Evolutionary conservation across 1,140 invertebrate genomes (phyloP).

Genomic region (Condylostylus longicornis): DNA sequence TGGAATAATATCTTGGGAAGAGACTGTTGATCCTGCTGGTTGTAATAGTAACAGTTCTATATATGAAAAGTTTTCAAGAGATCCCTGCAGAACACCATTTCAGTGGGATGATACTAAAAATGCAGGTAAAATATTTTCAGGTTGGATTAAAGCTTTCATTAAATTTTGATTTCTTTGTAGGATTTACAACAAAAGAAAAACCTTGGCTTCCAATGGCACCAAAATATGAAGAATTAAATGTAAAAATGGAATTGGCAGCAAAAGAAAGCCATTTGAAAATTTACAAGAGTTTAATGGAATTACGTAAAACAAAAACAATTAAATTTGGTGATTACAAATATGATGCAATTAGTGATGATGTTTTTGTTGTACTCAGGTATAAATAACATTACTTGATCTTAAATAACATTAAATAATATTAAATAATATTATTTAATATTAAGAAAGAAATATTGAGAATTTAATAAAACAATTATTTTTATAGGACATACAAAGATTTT

Average conservation of each 20-base stretch:
- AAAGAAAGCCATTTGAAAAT: slow-evolving; percentile 15
- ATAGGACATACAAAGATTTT: no score
- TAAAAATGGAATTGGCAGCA: slow-evolving; percentile 7
- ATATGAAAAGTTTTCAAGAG: slow-evolving; percentile 31
- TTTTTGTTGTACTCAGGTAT: no score
- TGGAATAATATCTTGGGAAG: slow-evolving; percentile 36
- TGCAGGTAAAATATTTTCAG: no score
- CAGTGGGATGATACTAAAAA: slow-evolving; percentile 58
- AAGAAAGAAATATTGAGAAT: no score
- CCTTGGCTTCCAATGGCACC: slow-evolving; percentile 49
- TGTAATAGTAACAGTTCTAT: slow-evolving; percentile 34
- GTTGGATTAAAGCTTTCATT: no score
- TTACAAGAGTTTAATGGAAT: slow-evolving; percentile 12
- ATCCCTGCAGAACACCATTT: slow-evolving; percentile 51
- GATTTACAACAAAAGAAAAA: slow-evolving; percentile 35
- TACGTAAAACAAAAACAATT: slow-evolving; percentile 11
- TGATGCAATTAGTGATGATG: slow-evolving; percentile 6
- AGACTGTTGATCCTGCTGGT: slow-evolving; percentile 37
- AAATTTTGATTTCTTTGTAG: background rate
- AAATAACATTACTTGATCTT: no score
- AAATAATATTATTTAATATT: no score
- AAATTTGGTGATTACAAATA: slow-evolving; percentile 16
- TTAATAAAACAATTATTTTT: no score
- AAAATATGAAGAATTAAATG: slow-evolving; percentile 36
- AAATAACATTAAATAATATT: no score